A percentile compares a stretch with the other conserved stretches of the same genome.
phyloP scores from a whole-genome alignment of 2,113 vertebrate genomes.

The Phaethornis superciliosus region DNA sequence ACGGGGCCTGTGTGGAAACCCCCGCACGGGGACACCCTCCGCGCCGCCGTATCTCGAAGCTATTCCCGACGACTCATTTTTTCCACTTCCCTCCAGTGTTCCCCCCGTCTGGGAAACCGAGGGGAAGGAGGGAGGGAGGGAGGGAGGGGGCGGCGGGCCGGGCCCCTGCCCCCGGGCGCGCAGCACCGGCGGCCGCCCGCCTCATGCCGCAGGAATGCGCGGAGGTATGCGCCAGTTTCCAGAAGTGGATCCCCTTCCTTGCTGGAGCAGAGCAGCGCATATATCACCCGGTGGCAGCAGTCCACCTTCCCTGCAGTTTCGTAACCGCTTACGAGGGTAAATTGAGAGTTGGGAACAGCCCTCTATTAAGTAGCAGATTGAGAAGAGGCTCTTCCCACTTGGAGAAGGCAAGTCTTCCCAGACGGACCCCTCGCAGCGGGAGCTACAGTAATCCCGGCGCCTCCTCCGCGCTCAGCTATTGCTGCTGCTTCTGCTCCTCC shows the following conservation, averaged over 20 bases:
- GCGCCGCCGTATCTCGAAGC: neutral
- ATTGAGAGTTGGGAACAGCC: slow-evolving; percentile 87
- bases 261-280: slow-evolving; percentile 75
- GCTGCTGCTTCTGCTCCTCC: slow-evolving; percentile 16
- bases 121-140: slow-evolving; percentile 29
- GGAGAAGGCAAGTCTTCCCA: slow-evolving; percentile 80
- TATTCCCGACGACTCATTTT: neutral
- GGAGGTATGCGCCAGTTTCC: slow-evolving; percentile 85
- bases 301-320: slow-evolving; percentile 87
- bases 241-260: slow-evolving; percentile 78
- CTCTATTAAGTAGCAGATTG: slow-evolving; percentile 92
- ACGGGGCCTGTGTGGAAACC: neutral
- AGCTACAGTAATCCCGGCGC: slow-evolving; percentile 26
- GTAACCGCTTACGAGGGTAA: slow-evolving; percentile 86
- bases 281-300: slow-evolving; percentile 81
- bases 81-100: neutral
- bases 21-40: neutral
- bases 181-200: slow-evolving; percentile 74
- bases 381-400: slow-evolving; percentile 87
- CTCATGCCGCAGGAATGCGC: slow-evolving; percentile 90
- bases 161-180: slow-evolving; percentile 44
- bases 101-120: slow-evolving; percentile 18
- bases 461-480: neutral
- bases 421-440: slow-evolving; percentile 61
- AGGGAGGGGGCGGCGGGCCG: slow-evolving; percentile 12